phyloP scores from a whole-genome alignment of 1,140 invertebrate genomes.

The Platyscapa corneri region DNA sequence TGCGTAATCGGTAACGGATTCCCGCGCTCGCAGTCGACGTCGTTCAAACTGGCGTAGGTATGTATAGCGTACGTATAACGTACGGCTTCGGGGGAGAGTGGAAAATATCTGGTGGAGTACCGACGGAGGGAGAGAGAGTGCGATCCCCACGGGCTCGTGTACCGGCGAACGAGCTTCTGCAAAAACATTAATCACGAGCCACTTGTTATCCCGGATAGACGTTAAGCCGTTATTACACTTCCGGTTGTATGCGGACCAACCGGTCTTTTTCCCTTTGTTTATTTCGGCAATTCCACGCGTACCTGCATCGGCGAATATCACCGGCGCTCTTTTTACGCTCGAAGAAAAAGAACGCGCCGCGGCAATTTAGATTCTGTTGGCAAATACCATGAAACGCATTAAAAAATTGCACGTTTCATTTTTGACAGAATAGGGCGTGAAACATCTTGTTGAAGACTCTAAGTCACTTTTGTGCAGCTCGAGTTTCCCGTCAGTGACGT shows the following conservation, averaged over 20 bases:
- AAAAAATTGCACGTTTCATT: neutral
- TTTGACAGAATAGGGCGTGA: neutral
- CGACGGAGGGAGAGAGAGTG: conserved; percentile 55
- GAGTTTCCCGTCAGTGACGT: too few species aligned
- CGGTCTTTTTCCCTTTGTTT: conserved; percentile 36
- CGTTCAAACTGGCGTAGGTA: neutral
- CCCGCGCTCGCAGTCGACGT: neutral
- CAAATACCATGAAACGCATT: neutral
- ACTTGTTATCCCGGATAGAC: conserved; percentile 62
- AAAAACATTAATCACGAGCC: conserved; percentile 69
- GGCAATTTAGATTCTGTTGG: too few species aligned
- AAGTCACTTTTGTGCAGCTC: neutral
- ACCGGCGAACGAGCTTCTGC: conserved; percentile 58
- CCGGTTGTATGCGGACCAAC: conserved; percentile 56
- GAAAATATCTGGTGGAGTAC: neutral
- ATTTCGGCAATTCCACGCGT: neutral
- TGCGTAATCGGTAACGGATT: conserved; percentile 16
- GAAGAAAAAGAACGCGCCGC: neutral
- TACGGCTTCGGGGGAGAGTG: neutral
- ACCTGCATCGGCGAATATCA: neutral
- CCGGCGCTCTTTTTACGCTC: neutral
- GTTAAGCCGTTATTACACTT: conserved; percentile 63
- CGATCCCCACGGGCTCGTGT: conserved; percentile 57
- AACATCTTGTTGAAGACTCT: neutral
- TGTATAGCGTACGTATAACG: conserved; percentile 43